Conservation (phyloP, 2,888 invertebrate genomes). For the Ethmia dodecea region DNA sequence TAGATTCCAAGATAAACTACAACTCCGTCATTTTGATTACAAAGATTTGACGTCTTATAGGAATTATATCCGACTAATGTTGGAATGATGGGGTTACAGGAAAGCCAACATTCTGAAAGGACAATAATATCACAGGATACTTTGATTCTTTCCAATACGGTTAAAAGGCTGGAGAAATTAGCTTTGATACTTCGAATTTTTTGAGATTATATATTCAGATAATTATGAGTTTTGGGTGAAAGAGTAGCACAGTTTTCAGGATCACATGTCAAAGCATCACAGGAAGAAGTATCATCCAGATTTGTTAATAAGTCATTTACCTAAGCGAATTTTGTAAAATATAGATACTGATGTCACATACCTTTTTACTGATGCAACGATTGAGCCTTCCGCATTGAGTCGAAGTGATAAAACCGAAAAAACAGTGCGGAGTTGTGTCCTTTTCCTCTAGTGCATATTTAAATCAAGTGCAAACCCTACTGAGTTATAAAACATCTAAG, state of each 20-base stretch:
- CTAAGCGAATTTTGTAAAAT: not conserved
- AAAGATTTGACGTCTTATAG: not conserved
- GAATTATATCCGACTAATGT: not conserved
- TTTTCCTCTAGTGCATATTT: too few species aligned
- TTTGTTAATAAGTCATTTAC: not conserved
- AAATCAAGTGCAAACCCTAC: too few species aligned
- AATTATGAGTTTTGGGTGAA: not conserved
- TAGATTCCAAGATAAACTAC: not conserved
- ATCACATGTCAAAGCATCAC: not conserved
- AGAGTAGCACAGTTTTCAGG: not conserved
- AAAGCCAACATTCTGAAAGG: not conserved
- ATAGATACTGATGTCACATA: too few species aligned
- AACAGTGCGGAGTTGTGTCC: too few species aligned
- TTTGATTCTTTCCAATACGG: not conserved
- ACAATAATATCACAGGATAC: not conserved
- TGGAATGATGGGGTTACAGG: not conserved
- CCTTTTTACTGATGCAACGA: too few species aligned
- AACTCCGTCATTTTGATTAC: slow-evolving; percentile 1
- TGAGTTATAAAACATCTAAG: too few species aligned
- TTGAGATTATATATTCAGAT: not conserved
- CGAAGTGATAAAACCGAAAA: too few species aligned
- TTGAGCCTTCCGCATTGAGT: too few species aligned
- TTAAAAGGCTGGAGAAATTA: not conserved
- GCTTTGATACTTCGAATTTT: not conserved
- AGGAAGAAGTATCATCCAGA: not conserved